Conservation (phyloP, 1,140 invertebrate genomes). For the Maconellicoccus hirsutus region DNA sequence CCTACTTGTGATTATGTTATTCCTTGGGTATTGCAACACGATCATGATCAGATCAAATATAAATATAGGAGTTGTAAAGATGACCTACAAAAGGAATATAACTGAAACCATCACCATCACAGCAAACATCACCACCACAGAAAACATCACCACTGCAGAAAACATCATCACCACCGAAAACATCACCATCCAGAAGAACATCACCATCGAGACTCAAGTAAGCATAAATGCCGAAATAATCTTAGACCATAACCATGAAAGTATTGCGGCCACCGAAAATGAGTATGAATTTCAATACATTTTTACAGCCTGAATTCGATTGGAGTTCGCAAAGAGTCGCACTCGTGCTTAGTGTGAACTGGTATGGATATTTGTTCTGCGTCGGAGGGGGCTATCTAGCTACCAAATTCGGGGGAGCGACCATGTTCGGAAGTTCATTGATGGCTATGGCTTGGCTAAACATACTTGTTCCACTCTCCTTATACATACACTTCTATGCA, state of each 20-base stretch:
- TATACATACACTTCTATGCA: not conserved
- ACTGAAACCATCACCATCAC: not conserved
- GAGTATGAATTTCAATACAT: too few relatives aligned
- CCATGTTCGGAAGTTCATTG: constrained; percentile 32
- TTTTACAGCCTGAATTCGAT: constrained; percentile 49
- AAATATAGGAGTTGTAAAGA: not conserved
- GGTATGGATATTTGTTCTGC: constrained; percentile 53
- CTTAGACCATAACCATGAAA: too few relatives aligned
- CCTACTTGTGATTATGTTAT: too few relatives aligned
- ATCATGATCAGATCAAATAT: not conserved
- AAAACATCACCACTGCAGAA: not conserved
- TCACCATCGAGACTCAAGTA: not conserved
- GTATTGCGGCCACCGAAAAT: too few relatives aligned
- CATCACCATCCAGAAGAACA: not conserved
- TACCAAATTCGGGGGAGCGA: constrained; percentile 40
- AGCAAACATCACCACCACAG: too few relatives aligned
- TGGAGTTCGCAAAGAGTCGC: constrained; percentile 45
- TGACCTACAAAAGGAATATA: too few relatives aligned
- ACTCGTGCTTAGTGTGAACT: constrained; percentile 46
- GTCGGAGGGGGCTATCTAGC: constrained; percentile 46
- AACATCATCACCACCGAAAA: not conserved
- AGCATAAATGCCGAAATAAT: not conserved
- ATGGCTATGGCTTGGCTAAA: not conserved
- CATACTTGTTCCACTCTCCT: not conserved
- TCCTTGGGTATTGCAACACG: too few relatives aligned